Base-by-base conservation (phyloP, 2,113 vertebrate genomes). In the Ibidorhyncha struthersii region DNA sequence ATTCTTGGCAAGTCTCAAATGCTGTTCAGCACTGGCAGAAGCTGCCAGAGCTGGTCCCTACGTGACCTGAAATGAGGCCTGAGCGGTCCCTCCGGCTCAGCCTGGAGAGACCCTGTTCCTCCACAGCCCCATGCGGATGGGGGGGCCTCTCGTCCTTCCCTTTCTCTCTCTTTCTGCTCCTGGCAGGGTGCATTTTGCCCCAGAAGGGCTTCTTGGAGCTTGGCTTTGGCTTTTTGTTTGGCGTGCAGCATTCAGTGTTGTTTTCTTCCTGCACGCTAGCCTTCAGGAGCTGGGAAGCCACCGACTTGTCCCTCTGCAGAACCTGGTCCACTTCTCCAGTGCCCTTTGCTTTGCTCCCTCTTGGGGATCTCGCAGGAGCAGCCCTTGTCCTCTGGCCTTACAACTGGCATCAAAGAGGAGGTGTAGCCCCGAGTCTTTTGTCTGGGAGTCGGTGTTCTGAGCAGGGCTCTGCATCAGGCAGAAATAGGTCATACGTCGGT, bases 381-480 rank as follows among this genome's bases (percentile, higher is more conserved):
- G 32, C 43, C 22, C 12, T 49, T 40, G 10, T 62, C n/a, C 67
- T 86, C 40, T 62, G 52, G 34, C 47, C 8, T 49, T 92, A 43
- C 10, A 13, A 1, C 12, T 45, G 55, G 12, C 73, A n/a, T 70
- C 34, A 52, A 26, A 69, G 78, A 85, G 41, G 19, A 62, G 47
- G 58, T 23, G 23, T 14, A 76, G 62, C 79, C 50, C 26, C 11
- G 3, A 14, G 21, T 36, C 55, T 52, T 52, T 73, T 38, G 6
- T 38, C 18, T 47, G 27, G 55, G 30, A 52, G 26, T 9, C 0
- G 0, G 12, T 32, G 26, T 52, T 81, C 29, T 32, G 50, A 65
- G 61, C 41, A 69, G 66, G 34, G n/a, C 16, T 65, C 73, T 74
- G 36, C 45, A 12, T 1, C 0, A 0, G 19, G 29, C 27, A 59